Evolutionary conservation across 2,113 vertebrate species (phyloP).

Genomic region (Nibea coibor): DNA sequence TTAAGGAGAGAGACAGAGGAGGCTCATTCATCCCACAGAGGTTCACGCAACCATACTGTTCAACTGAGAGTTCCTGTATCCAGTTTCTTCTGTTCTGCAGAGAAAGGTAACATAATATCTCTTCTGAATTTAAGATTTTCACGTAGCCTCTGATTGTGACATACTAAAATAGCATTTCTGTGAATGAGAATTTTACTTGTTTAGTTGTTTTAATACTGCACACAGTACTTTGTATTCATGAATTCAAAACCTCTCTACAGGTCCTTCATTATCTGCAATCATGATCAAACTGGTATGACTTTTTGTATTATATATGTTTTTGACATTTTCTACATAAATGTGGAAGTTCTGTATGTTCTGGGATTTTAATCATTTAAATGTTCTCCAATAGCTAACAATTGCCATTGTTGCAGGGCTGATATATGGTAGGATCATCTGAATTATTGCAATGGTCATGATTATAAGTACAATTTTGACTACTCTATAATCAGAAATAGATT

Average conservation of each 20-base stretch:
- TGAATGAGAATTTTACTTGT: neutral
- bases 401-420: constrained; percentile 34
- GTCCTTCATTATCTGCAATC: neutral
- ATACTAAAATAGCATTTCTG: too few relatives aligned
- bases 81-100: neutral
- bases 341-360: too few relatives aligned
- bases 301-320: neutral
- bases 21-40: too few relatives aligned
- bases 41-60: too few relatives aligned
- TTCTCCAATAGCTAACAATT: constrained; percentile 40
- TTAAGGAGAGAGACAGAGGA: neutral
- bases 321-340: neutral
- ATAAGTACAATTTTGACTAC: neutral
- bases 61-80: neutral
- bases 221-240: neutral
- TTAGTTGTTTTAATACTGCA: neutral
- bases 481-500: neutral
- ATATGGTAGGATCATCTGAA: constrained; percentile 40
- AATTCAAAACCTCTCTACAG: neutral
- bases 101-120: neutral
- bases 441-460: neutral
- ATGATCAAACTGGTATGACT: constrained; percentile 48
- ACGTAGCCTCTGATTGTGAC: neutral
- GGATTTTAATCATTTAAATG: neutral
- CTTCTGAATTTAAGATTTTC: neutral